These are phyloP conservation scores for Taurulus bubalis DNA, from an alignment of 2,113 vertebrate species.

Conservation along the genomic window DNA sequence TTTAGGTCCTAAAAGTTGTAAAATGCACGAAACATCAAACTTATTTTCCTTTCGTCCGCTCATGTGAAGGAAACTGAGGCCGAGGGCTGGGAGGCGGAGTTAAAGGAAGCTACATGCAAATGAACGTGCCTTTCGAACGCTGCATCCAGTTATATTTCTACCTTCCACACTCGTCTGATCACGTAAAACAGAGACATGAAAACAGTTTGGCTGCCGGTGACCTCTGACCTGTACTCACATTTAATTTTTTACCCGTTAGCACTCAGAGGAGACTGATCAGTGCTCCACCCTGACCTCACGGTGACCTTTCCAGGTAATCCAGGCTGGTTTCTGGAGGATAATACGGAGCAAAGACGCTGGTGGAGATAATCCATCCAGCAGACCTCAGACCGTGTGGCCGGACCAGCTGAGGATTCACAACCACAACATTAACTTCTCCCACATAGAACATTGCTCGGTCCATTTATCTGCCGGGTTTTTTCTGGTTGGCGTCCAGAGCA, in stretches of 20 bases:
- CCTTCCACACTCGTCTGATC: no score
- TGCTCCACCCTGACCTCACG: background rate
- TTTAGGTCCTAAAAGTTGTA: no score
- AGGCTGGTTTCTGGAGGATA: background rate
- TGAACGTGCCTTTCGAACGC: no score
- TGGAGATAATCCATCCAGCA: constrained; percentile 24
- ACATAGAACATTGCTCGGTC: background rate
- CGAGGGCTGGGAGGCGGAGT: no score
- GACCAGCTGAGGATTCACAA: background rate
- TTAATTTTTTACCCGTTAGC: background rate
- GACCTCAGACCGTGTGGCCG: background rate
- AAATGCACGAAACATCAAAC: no score
- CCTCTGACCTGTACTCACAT: background rate
- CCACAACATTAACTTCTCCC: background rate
- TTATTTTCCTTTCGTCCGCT: no score
- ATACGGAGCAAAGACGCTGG: constrained; percentile 11
- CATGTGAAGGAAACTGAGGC: no score
- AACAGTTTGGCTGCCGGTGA: background rate
- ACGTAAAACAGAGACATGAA: background rate
- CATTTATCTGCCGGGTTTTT: no score
- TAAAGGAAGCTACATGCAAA: no score
- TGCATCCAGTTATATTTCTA: no score
- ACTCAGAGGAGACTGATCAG: background rate
- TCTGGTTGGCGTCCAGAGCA: background rate
- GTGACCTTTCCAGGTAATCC: constrained; percentile 33